Conservation (phyloP, 2,113 vertebrate species). For the Coptodon bakossiorum region DNA sequence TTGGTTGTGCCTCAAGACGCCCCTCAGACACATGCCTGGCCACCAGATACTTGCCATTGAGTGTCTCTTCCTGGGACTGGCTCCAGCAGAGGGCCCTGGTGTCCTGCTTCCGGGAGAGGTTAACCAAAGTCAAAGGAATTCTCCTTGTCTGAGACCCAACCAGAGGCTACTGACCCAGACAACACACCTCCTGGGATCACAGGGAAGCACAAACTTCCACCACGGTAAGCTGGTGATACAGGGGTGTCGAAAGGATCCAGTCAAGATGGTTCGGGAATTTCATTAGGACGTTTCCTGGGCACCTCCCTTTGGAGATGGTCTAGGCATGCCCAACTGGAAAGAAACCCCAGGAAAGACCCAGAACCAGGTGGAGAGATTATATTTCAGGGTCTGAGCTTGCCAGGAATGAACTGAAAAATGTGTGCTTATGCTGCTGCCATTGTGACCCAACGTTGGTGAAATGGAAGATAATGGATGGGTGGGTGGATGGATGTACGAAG, state of each 20-base stretch:
- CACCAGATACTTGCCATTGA: neutral
- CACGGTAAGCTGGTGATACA: neutral
- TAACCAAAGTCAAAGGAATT: neutral
- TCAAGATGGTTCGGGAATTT: neutral
- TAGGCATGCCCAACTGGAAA: neutral
- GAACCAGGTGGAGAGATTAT: neutral
- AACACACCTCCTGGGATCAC: neutral
- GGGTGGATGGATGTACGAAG: neutral
- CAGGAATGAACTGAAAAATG: neutral
- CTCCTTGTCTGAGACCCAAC: neutral
- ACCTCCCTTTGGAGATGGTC: neutral
- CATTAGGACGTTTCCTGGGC: neutral
- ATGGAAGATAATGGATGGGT: neutral
- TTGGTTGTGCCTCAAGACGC: neutral
- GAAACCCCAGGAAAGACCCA: neutral
- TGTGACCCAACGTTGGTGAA: neutral
- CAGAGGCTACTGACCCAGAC: neutral
- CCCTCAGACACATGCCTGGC: neutral
- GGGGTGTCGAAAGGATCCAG: neutral
- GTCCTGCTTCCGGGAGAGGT: neutral
- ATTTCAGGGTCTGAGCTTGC: neutral
- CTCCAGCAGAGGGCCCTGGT: accelerated
- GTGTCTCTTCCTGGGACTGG: neutral
- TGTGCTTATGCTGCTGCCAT: neutral
- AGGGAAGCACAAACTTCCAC: neutral